Conservation (phyloP, 1,140 invertebrate genomes). For the Aphelinus atriplicis region DNA sequence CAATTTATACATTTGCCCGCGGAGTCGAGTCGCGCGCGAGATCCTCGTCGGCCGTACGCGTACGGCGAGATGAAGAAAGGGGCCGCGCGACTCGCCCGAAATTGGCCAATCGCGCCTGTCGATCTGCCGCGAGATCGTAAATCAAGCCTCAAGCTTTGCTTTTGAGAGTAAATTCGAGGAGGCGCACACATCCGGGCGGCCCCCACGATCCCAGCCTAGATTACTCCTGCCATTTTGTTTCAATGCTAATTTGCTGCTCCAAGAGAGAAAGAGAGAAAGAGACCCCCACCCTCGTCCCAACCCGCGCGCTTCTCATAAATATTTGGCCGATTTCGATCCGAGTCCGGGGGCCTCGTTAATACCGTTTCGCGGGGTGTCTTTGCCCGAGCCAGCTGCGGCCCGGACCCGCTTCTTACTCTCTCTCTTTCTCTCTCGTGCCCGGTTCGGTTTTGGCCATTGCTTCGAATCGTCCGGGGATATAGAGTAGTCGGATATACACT, state of each 20-base stretch:
- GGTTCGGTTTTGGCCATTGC: too few species aligned
- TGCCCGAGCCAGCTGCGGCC: too few species aligned
- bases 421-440: too few species aligned
- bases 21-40: too few species aligned
- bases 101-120: slow-evolving; percentile 38
- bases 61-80: slow-evolving; percentile 37
- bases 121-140: slow-evolving; percentile 52
- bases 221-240: slow-evolving; percentile 38
- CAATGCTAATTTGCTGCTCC: slow-evolving; percentile 36
- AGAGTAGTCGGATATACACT: too few species aligned
- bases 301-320: slow-evolving; percentile 35
- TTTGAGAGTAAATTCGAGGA: slow-evolving; percentile 1
- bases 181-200: too few species aligned
- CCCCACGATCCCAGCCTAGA: slow-evolving; percentile 27
- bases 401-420: too few species aligned
- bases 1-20: too few species aligned
- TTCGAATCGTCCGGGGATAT: too few species aligned
- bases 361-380: too few species aligned
- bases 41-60: neutral
- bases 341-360: too few species aligned
- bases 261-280: too few species aligned
- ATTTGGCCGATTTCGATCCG: slow-evolving; percentile 9
- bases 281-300: neutral
- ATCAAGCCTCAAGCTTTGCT: slow-evolving; percentile 46
- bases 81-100: slow-evolving; percentile 42